phyloP scores from a whole-genome alignment of 2,888 invertebrate species.

The Schrankia costaestrigalis region DNA sequence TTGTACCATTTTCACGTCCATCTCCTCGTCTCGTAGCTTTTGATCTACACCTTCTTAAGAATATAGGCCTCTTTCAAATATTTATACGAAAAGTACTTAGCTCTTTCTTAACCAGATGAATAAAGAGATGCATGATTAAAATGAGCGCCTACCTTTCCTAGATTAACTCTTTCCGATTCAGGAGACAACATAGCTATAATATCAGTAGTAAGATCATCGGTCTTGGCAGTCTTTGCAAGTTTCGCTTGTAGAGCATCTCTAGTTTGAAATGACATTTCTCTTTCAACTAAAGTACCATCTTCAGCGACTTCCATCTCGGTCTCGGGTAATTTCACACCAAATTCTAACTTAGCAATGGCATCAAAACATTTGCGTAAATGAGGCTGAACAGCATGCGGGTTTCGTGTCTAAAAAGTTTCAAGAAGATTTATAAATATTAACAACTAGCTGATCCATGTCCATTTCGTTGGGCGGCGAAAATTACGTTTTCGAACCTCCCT shows the following conservation, averaged over 20 bases:
- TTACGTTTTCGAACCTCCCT: too few species aligned
- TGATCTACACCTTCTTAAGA: too few species aligned
- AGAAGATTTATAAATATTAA: not conserved
- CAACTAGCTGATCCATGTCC: too few species aligned
- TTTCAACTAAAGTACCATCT: conserved; percentile 70
- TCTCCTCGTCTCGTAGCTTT: too few species aligned
- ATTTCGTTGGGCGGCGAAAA: too few species aligned
- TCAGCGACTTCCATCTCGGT: conserved; percentile 76
- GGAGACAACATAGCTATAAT: conserved; percentile 95
- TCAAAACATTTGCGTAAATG: conserved; percentile 95
- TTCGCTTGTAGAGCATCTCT: conserved; percentile 65
- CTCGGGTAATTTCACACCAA: conserved; percentile 81
- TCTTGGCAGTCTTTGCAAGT: conserved; percentile 58
- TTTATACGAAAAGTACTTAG: too few species aligned
- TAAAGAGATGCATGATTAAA: too few species aligned
- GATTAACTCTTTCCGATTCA: conserved; percentile 89
- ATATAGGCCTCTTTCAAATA: too few species aligned
- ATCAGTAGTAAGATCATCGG: conserved; percentile 85
- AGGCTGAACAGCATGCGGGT: conserved; percentile 94
- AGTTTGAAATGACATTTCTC: conserved; percentile 68
- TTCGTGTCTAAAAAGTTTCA: conserved; percentile 82
- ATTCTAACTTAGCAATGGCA: conserved; percentile 89
- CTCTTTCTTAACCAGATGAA: too few species aligned
- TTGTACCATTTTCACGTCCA: too few species aligned
- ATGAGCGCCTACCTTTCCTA: conserved; percentile 82